These are phyloP conservation scores for Aulostomus chinensis DNA, from an alignment of 2,797 vertebrate genomes.

Conservation along the genomic window DNA sequence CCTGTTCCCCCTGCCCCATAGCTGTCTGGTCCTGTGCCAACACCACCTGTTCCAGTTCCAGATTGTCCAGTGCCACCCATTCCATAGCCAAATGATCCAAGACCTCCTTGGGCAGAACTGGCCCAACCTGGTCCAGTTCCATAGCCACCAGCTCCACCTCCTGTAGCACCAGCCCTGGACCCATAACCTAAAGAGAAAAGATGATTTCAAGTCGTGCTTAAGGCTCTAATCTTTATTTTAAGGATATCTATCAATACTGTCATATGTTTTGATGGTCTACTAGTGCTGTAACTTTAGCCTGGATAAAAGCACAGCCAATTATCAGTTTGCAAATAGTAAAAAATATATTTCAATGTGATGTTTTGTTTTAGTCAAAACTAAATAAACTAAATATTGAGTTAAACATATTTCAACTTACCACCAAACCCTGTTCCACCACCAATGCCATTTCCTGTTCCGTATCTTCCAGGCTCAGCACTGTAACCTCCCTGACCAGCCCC, in stretches of 20 bases:
- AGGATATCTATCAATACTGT: constrained; percentile 1
- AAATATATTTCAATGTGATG: neutral
- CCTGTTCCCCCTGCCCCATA: constrained; percentile 45
- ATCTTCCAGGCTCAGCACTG: constrained; percentile 15
- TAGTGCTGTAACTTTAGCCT: constrained; percentile 67
- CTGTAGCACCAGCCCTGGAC: constrained; percentile 49
- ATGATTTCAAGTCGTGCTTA: no score
- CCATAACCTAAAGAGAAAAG: constrained; percentile 68
- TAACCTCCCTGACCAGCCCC: constrained; percentile 54
- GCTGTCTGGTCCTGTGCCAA: constrained; percentile 50
- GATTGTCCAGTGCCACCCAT: constrained; percentile 19
- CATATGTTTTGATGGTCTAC: constrained; percentile 77
- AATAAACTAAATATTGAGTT: neutral
- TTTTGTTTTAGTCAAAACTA: neutral
- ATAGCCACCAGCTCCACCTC: constrained; percentile 47
- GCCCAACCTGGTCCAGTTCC: constrained; percentile 42
- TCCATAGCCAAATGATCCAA: constrained; percentile 34
- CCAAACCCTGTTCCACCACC: constrained; percentile 42
- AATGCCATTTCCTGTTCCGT: constrained; percentile 27
- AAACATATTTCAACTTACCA: constrained; percentile 39
- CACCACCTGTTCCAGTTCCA: constrained; percentile 36
- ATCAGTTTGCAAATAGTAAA: neutral
- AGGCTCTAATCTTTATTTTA: no score
- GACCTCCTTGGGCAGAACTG: constrained; percentile 35
- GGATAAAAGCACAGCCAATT: constrained; percentile 10